Evolutionary conservation across 2,888 invertebrate species (phyloP).

Genomic region (Acleris literana): DNA sequence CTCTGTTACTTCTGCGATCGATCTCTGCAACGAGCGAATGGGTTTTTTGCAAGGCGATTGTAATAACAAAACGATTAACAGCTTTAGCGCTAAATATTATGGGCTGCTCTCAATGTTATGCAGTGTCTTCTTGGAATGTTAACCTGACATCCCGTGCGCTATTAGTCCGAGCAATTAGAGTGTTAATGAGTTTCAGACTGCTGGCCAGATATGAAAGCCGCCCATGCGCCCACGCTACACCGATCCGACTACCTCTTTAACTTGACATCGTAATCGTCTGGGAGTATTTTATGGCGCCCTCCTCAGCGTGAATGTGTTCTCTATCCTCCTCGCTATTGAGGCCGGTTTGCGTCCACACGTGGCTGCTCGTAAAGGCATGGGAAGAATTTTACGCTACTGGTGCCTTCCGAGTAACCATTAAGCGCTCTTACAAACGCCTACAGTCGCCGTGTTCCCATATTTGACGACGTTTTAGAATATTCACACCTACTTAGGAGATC

Average conservation of each 20-base stretch:
- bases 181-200: slow-evolving; percentile 75
- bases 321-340: slow-evolving; percentile 59
- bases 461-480: slow-evolving; percentile 32
- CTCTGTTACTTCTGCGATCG: slow-evolving; percentile 34
- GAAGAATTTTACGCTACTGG: slow-evolving; percentile 50
- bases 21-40: slow-evolving; percentile 37
- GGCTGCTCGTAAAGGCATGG: slow-evolving; percentile 43
- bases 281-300: slow-evolving; percentile 57
- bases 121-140: slow-evolving; percentile 75
- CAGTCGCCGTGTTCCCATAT: slow-evolving; percentile 27
- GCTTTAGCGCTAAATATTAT: background rate
- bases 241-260: slow-evolving; percentile 53
- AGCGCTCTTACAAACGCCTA: slow-evolving; percentile 24
- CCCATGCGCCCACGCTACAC: slow-evolving; percentile 41
- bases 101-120: slow-evolving; percentile 40
- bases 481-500: slow-evolving; percentile 31
- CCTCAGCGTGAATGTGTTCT: slow-evolving; percentile 52
- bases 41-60: slow-evolving; percentile 38
- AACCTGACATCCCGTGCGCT: slow-evolving; percentile 65
- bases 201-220: slow-evolving; percentile 56
- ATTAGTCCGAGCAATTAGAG: slow-evolving; percentile 79
- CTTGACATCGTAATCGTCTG: slow-evolving; percentile 58
- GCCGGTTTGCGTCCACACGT: slow-evolving; percentile 52
- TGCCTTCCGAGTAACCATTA: slow-evolving; percentile 46
- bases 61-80: background rate